Conservation (phyloP, 2,888 invertebrate genomes). For the Noctuana brunneofusca region DNA sequence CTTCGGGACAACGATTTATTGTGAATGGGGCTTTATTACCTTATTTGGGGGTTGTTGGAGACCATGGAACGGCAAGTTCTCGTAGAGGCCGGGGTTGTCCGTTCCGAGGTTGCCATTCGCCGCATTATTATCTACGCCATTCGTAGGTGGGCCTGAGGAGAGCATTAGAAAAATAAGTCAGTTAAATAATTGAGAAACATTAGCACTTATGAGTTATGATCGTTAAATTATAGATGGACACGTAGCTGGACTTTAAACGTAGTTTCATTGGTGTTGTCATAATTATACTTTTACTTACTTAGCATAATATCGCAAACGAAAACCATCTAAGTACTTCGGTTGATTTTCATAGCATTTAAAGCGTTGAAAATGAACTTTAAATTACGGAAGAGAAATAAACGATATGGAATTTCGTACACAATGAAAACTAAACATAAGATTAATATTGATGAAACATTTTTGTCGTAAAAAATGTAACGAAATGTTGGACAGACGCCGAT, state of each 20-base stretch:
- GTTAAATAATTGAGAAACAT: not conserved
- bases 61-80: constrained; percentile 97
- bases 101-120: constrained; percentile 85
- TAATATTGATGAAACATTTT: not conserved
- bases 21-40: no score
- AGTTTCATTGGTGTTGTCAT: not conserved
- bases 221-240: not conserved
- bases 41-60: constrained; percentile 96
- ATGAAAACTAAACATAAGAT: not conserved
- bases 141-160: constrained; percentile 76
- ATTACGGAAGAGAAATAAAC: no score
- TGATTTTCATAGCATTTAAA: no score
- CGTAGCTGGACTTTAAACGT: not conserved
- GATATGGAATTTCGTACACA: no score
- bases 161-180: not conserved
- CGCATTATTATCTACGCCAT: constrained; percentile 82
- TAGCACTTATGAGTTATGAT: no score
- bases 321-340: no score
- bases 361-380: no score
- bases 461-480: no score
- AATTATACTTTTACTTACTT: no score
- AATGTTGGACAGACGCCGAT: not conserved
- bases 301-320: no score
- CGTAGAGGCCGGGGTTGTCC: constrained; percentile 94
- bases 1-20: no score